A percentile compares a stretch with the other conserved stretches of the same genome.
Evolutionary conservation across 1,140 invertebrate species (phyloP).

Genomic region (Papilio polyxenes): DNA sequence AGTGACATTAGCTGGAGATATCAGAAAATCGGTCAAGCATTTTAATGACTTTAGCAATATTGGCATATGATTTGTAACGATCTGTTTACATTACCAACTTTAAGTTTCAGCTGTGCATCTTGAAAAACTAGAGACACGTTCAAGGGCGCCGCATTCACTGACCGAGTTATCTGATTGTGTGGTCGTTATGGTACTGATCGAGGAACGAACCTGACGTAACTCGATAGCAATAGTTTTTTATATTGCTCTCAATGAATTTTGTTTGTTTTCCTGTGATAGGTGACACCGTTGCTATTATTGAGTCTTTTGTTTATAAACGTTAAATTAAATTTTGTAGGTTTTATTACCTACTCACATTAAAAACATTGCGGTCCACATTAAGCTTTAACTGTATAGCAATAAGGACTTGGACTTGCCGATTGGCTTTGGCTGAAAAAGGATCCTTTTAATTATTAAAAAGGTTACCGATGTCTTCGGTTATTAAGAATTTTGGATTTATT

Average conservation of each 20-base stretch:
- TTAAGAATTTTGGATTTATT: not conserved
- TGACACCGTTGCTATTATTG: not conserved
- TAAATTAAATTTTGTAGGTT: too few relatives aligned
- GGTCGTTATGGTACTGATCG: constrained; percentile 28
- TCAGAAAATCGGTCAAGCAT: constrained; percentile 18
- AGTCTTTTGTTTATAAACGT: too few relatives aligned
- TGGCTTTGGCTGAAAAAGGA: not conserved
- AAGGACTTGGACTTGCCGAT: not conserved
- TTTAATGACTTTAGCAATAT: not conserved
- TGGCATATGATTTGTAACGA: not conserved
- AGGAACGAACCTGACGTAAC: constrained; percentile 12
- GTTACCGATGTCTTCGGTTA: not conserved
- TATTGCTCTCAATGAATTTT: not conserved
- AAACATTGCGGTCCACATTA: too few relatives aligned
- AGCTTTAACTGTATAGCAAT: too few relatives aligned
- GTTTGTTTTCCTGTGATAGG: not conserved
- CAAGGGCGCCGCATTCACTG: constrained; percentile 54
- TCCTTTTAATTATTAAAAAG: not conserved
- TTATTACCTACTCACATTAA: too few relatives aligned
- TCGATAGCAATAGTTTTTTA: constrained; percentile 10
- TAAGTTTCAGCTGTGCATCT: not conserved
- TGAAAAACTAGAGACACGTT: constrained; percentile 45
- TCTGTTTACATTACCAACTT: constrained; percentile 14
- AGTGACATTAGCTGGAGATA: constrained; percentile 19
- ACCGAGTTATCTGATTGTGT: constrained; percentile 48